A percentile compares a stretch with the other conserved stretches of the same genome.
These are phyloP conservation scores for Cygnus buccinator DNA, from an alignment of 2,113 vertebrate genomes.

Conservation along the genomic window DNA sequence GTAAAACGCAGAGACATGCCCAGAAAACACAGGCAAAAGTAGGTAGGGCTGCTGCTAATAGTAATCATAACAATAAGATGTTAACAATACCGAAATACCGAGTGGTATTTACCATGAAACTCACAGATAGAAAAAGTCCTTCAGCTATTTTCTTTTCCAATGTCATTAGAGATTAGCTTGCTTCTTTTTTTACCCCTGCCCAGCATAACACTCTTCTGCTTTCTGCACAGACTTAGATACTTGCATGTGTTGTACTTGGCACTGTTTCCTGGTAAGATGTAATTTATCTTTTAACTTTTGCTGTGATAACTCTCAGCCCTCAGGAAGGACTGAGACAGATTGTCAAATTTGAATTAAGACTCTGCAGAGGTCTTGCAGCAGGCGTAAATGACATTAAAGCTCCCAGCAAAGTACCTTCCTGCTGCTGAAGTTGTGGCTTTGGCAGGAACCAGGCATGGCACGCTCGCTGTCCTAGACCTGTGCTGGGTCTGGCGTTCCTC, in stretches of 20 bases:
- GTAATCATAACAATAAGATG: neutral
- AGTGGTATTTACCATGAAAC: conserved; percentile 29
- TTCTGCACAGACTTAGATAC: neutral
- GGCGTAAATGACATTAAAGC: neutral
- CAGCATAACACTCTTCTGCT: neutral
- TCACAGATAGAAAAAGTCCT: neutral
- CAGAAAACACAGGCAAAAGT: neutral
- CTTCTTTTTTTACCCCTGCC: neutral
- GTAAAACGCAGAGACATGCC: conserved; percentile 20
- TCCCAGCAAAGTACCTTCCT: neutral
- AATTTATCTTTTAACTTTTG: neutral
- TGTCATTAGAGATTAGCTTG: neutral
- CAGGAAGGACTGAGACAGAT: neutral
- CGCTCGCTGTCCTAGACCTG: neutral
- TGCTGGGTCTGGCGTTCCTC: neutral
- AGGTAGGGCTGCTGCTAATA: neutral
- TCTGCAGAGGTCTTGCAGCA: neutral
- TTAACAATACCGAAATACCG: neutral
- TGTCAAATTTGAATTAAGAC: neutral
- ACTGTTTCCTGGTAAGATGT: neutral
- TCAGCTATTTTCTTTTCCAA: neutral
- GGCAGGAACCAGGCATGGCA: neutral
- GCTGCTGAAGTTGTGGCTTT: neutral
- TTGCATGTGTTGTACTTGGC: neutral
- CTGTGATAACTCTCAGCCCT: neutral